Evolutionary conservation across 2,888 invertebrate species (phyloP).

Genomic region (Artemia sinica): DNA sequence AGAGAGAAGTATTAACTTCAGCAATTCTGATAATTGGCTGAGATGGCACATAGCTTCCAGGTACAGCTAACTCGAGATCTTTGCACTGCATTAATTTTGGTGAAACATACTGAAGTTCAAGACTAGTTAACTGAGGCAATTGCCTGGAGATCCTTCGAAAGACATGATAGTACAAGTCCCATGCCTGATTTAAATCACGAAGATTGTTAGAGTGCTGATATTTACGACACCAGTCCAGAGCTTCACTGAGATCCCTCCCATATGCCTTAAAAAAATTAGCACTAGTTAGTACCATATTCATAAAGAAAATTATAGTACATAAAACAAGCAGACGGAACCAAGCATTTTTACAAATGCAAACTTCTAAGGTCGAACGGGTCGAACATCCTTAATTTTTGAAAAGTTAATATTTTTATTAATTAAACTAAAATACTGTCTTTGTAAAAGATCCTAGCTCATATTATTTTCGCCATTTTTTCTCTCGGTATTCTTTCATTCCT

Average conservation of each 20-base stretch:
- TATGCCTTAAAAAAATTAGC: slow-evolving; percentile 45
- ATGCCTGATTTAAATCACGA: slow-evolving; percentile 89
- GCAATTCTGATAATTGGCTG: slow-evolving; percentile 73
- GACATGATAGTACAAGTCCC: slow-evolving; percentile 98
- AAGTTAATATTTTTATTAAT: too few species aligned
- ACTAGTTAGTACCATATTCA: too few species aligned
- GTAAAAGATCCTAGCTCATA: too few species aligned
- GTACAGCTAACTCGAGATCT: slow-evolving; percentile 87
- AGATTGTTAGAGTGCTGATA: slow-evolving; percentile 65
- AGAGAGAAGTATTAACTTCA: slow-evolving; percentile 72
- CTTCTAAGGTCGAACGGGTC: too few species aligned
- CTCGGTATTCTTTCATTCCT: too few species aligned
- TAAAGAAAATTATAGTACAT: too few species aligned
- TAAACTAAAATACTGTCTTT: too few species aligned
- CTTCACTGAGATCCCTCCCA: slow-evolving; percentile 79
- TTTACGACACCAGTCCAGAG: slow-evolving; percentile 84
- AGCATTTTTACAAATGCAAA: too few species aligned
- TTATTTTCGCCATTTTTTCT: too few species aligned
- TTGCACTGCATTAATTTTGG: slow-evolving; percentile 68
- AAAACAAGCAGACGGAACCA: too few species aligned
- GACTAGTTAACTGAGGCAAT: slow-evolving; percentile 69
- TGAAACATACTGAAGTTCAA: slow-evolving; percentile 87
- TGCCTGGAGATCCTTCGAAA: slow-evolving; percentile 91
- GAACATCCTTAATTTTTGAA: too few species aligned
- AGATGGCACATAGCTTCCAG: slow-evolving; percentile 90